Evolutionary conservation across 2,888 invertebrate species (phyloP).

Genomic region (Ashinkailepas kermadecensis): DNA sequence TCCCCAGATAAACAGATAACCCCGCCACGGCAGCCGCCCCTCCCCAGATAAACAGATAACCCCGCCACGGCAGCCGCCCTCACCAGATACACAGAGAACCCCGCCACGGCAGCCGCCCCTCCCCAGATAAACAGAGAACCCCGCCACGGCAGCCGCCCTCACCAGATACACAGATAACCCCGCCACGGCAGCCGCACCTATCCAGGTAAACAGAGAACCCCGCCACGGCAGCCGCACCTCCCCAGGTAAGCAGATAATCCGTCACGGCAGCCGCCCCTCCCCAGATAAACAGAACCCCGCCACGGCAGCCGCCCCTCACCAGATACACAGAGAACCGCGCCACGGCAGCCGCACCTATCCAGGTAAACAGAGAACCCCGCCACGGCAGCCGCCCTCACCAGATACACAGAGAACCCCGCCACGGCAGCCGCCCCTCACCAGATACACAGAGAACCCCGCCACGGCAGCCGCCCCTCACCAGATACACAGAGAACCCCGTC

Average conservation of each 20-base stretch:
- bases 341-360: not conserved
- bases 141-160: no score
- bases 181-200: no score
- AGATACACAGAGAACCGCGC: not conserved
- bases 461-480: not conserved
- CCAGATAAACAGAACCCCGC: not conserved
- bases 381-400: not conserved
- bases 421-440: no score
- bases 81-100: not conserved
- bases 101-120: no score
- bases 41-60: no score
- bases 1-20: not conserved
- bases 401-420: conserved; percentile 22
- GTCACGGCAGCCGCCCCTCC: no score
- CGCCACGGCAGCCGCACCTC: no score
- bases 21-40: not conserved
- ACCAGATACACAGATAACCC: no score
- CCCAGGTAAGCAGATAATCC: no score
- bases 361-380: no score
- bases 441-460: not conserved
- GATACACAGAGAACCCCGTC: not conserved
- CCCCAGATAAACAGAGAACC: no score
- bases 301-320: not conserved
- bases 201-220: no score
- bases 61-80: not conserved